Base-by-base conservation (phyloP, 2,113 vertebrate genomes). In the Ictalurus punctatus region DNA sequence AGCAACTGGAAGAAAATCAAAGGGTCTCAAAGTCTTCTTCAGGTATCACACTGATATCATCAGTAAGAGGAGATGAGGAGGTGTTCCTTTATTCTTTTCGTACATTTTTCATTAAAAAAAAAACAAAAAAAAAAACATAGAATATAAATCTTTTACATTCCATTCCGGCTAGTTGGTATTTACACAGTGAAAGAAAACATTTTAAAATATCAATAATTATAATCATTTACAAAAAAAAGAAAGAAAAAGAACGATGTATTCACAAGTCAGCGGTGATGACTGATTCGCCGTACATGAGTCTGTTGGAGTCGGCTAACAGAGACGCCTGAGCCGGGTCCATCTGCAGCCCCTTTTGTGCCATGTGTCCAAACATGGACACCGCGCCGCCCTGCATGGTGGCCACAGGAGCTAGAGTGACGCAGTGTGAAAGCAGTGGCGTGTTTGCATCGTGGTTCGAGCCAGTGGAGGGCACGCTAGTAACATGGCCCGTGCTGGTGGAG, bases 371-470 rank as follows among this genome's bases (percentile, higher is more conserved):
- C 90, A 98, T 91, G 3, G 97, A 91, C 87, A 96, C 90, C 0
- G 93, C 93, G 0, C 96, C 96, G 4, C 95, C 93, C 0, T 96
- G 97, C 92, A 98, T 93, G 85, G 87, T 59, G 21, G 91, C n/a
- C 79, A 93, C 87, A 48, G 93, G 97, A 58, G 96, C 95, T 6
- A 97, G 95, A 0, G 97, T 95, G 94, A 98, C 94, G 92, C 96
- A 96, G 93, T 99, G 98, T 44, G 98, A 98, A 0, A 99, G 96
- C 93, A 99, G 93, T 27, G 98, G 98, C 0, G 98, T 98, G 93
- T 98, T 99, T 76, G 98, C 98, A 19, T 99, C 98, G 79, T 99
- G 98, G 94, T 98, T 98, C 92, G 98, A 99, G 88, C 98, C 98
- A 0, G 98, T 97, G 85, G 98, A 99, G 0, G 98, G 98, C 92